Base-by-base conservation (phyloP, 2,113 vertebrate species). In the Calonectris borealis region DNA sequence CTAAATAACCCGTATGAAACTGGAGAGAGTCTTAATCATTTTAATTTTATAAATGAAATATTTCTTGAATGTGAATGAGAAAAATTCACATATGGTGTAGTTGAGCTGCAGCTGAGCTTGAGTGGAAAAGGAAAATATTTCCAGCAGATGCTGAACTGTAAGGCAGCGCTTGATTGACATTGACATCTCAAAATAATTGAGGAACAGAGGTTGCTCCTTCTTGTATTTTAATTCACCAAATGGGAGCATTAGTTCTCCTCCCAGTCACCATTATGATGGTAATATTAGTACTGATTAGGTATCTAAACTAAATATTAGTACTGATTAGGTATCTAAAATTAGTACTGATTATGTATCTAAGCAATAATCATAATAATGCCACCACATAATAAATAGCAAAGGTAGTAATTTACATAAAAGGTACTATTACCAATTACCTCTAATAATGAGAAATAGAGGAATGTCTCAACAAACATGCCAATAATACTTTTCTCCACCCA, bases 1-100 rank as follows among this genome's bases (percentile, higher is more conserved):
- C 61, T 88, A 86, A 91, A 79, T 83, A 88, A 64, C 32, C 82
- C 38, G 57, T 64, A 36, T 80, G 52, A 94, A 95, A 96, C 40
- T 31, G 38, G 48, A 77, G 68, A 93, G 22, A 55, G 38, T 94
- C 54, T 73, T 92, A 96, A 68, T 83, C 12, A 85, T 71, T 65
- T 94, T 61, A 65, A 65, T 88, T 88, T 83, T 78, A 42, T 36
- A 88, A 85, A 85, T 82, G 7, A 90, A 93, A 19, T 86, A 58
- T 84, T 88, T 94, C 40, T 76, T 79, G 32, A 85, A 71, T 75
- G 14, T 27, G 16, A 85, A 89, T 90, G 40, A 86, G 92, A 44
- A 78, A 93, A 94, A 76, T 55, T 91, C 40, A 18, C 57, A 46
- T 87, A 7, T 29, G 55, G 27, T 48, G 32, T 42, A 81, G 32